These are phyloP conservation scores for Hololepta plana DNA, from an alignment of 2,888 invertebrate genomes.

Conservation along the genomic window DNA sequence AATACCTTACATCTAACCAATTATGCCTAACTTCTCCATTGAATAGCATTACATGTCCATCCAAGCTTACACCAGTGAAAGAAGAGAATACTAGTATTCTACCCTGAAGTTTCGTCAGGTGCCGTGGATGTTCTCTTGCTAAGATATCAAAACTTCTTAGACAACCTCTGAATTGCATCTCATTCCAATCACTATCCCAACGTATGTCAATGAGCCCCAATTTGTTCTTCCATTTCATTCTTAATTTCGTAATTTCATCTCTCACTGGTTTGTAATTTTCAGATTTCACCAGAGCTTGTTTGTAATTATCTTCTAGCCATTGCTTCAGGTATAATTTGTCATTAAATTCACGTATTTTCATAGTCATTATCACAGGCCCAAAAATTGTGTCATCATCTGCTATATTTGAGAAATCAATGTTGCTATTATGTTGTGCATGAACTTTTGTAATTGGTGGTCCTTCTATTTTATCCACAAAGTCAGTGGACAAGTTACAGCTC, in stretches of 20 bases:
- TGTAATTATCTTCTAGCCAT: conserved; percentile 58
- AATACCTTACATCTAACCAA: conserved; percentile 67
- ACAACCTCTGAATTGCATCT: conserved; percentile 79
- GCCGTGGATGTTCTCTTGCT: conserved; percentile 57
- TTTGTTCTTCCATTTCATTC: conserved; percentile 35
- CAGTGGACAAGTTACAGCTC: conserved; percentile 72
- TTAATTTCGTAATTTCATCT: conserved; percentile 54
- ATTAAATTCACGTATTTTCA: conserved; percentile 28
- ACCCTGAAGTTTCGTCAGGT: too few species aligned
- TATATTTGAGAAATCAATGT: conserved; percentile 20
- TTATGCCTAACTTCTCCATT: conserved; percentile 86
- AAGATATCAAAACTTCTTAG: conserved; percentile 65
- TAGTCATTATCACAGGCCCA: conserved; percentile 25
- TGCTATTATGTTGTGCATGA: conserved; percentile 8
- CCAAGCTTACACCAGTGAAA: conserved; percentile 79
- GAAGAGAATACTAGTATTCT: conserved; percentile 71
- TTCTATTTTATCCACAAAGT: conserved; percentile 61
- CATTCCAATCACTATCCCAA: conserved; percentile 80
- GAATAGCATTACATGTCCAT: conserved; percentile 78
- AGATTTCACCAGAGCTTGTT: conserved; percentile 45
- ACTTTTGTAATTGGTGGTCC: conserved; percentile 4
- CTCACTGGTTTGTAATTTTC: conserved; percentile 46
- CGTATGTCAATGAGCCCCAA: conserved; percentile 40
- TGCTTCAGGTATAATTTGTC: conserved; percentile 27
- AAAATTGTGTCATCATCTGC: conserved; percentile 34